phyloP scores from a whole-genome alignment of 2,888 invertebrate species.

The Mantis religiosa region DNA sequence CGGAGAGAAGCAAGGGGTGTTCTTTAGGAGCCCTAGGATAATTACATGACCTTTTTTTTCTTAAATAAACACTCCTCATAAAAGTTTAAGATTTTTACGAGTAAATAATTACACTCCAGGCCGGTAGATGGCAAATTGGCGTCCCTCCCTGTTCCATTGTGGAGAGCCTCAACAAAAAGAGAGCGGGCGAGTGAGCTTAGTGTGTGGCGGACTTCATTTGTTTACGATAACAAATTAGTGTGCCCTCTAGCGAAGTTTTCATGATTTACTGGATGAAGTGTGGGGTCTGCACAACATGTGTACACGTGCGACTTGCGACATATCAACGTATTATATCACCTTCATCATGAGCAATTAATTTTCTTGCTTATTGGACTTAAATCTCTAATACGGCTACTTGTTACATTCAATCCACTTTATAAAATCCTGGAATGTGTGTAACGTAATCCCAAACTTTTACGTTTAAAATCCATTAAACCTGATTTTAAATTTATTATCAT shows the following conservation, averaged over 20 bases:
- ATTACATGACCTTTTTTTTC: neutral
- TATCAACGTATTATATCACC: neutral
- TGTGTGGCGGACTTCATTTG: conserved; percentile 9
- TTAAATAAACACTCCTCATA: neutral
- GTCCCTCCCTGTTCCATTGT: neutral
- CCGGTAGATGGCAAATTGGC: conserved; percentile 2
- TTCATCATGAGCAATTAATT: neutral
- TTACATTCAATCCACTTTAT: no score
- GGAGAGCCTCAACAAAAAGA: neutral
- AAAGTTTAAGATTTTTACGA: conserved; percentile 2
- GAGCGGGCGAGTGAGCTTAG: neutral
- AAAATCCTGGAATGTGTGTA: no score
- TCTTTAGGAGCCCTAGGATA: neutral
- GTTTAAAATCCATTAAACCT: no score
- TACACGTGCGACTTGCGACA: neutral
- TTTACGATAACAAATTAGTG: conserved; percentile 13
- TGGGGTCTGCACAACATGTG: neutral
- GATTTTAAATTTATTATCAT: no score
- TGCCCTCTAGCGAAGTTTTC: neutral
- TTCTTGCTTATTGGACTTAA: neutral
- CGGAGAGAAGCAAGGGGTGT: neutral
- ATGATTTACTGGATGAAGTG: neutral
- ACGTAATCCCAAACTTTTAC: no score
- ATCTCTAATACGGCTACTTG: no score
- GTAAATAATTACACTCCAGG: neutral